phyloP scores from a whole-genome alignment of 2,888 invertebrate species.

The Frankliniella fusca region DNA sequence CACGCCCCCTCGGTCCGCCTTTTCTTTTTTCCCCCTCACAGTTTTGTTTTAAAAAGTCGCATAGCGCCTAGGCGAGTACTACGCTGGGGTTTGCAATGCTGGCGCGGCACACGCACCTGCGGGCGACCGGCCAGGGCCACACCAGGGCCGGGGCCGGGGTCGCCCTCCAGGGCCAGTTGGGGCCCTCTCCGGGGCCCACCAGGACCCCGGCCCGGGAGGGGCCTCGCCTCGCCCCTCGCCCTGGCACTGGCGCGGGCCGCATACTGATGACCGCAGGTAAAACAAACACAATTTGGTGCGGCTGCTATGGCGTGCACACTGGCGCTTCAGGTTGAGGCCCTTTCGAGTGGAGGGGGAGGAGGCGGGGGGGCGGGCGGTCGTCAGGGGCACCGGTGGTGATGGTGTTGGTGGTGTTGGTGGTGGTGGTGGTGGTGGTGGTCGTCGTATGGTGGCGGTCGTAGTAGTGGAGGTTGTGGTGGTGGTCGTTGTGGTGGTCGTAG shows the following conservation, averaged over 20 bases:
- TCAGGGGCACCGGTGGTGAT: neutral
- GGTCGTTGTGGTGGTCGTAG: no score
- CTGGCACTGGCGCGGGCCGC: neutral
- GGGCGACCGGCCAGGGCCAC: neutral
- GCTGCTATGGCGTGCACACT: neutral
- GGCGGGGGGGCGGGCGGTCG: neutral
- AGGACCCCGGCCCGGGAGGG: neutral
- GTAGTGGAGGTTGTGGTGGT: no score
- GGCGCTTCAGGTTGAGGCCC: neutral
- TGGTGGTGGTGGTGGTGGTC: no score
- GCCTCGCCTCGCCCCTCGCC: neutral
- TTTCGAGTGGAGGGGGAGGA: neutral
- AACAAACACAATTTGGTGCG: conserved; percentile 21
- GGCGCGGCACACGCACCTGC: neutral
- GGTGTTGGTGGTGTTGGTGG: neutral
- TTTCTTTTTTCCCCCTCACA: no score
- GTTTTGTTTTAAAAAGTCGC: no score
- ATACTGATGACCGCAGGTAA: conserved; percentile 20
- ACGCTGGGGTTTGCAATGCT: neutral
- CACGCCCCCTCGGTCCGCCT: no score
- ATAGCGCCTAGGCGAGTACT: neutral
- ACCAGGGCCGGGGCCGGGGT: no score
- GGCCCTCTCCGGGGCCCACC: no score
- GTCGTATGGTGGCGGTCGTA: no score
- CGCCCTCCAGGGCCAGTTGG: no score